A percentile compares a stretch with the other conserved stretches of the same genome.
Conservation (phyloP, 2,113 vertebrate genomes). For the Motacilla tschutschensis region DNA sequence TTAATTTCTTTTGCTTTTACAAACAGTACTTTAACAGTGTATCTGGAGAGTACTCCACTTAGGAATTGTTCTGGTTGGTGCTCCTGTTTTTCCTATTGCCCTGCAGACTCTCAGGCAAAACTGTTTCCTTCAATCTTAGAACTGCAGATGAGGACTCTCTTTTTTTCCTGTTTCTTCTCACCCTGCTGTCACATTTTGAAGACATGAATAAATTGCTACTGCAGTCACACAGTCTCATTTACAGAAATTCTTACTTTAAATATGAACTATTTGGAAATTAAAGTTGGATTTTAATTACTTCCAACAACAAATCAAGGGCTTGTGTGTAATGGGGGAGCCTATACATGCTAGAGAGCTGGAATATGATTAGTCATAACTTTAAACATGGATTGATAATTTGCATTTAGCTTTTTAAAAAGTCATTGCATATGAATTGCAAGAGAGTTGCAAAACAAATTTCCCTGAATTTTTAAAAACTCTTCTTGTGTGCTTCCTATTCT, state of each 20-base stretch:
- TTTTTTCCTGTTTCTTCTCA: not conserved
- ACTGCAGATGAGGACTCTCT: not conserved
- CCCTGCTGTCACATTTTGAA: not conserved
- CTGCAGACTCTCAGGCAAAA: not conserved
- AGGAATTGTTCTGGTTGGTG: not conserved
- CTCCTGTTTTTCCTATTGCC: not conserved
- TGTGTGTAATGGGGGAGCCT: not conserved
- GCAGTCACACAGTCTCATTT: not conserved
- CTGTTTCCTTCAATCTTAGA: not conserved
- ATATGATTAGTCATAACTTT: not conserved
- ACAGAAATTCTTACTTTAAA: not conserved
- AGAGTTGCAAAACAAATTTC: not conserved
- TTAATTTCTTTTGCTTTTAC: not conserved
- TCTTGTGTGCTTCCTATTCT: not conserved
- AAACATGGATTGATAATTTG: not conserved
- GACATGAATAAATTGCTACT: not conserved
- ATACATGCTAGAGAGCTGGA: not conserved
- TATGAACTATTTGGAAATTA: not conserved
- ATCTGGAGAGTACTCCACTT: not conserved
- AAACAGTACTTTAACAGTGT: not conserved
- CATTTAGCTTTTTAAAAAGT: not conserved
- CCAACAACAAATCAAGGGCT: not conserved
- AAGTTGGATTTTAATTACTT: not conserved
- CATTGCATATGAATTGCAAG: not conserved
- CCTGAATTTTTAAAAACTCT: not conserved